Percentiles rank a stretch among this genome's conserved stretches.
phyloP scores from a whole-genome alignment of 1,140 invertebrate species.

The Aporrectodea caliginosa region DNA sequence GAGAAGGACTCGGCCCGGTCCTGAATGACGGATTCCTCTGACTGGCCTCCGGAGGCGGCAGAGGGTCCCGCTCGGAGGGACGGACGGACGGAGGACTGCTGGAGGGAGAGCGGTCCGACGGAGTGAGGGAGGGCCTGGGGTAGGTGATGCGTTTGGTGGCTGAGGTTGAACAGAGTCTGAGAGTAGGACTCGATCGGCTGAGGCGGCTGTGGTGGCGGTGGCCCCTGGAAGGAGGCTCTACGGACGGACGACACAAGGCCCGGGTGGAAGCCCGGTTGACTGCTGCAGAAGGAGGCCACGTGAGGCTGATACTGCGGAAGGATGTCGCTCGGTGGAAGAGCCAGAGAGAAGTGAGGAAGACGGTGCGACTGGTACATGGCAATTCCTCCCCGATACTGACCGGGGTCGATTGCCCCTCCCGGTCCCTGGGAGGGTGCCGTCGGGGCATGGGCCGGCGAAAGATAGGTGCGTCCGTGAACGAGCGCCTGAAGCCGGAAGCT shows the following conservation, averaged over 20 bases:
- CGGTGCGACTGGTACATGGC: background rate
- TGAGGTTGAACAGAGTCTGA: background rate
- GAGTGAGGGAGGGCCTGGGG: background rate
- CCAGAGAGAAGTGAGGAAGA: background rate
- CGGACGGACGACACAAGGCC: background rate
- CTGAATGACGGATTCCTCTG: no score
- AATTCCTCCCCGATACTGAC: background rate
- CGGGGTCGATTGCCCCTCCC: background rate
- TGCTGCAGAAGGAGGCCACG: no score
- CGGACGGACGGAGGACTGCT: no score
- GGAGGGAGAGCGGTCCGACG: no score
- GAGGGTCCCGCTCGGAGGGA: no score
- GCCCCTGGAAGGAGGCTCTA: no score
- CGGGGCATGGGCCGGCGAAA: background rate
- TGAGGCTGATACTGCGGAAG: background rate
- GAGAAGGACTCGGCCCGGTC: background rate
- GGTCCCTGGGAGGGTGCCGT: background rate
- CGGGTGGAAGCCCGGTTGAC: no score
- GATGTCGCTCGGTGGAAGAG: background rate
- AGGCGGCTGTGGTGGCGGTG: background rate
- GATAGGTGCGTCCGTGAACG: background rate
- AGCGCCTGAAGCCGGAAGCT: background rate
- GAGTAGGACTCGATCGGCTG: background rate
- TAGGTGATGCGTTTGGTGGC: background rate
- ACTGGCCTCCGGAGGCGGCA: no score